Evolutionary conservation across 2,888 invertebrate genomes (phyloP).

Genomic region (Epsilonema sp.): DNA sequence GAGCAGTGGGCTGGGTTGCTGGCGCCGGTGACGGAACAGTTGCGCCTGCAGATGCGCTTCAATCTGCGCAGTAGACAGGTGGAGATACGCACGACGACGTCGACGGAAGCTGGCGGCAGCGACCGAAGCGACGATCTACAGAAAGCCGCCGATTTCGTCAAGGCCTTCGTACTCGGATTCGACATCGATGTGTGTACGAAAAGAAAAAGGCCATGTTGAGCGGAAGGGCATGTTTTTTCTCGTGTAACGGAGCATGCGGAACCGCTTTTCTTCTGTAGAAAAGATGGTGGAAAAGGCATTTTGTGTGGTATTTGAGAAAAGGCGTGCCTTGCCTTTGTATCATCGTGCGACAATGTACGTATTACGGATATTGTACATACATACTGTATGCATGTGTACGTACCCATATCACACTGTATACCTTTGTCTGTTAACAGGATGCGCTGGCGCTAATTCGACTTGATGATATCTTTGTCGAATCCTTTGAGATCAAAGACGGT

Average conservation of each 20-base stretch:
- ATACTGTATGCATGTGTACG: no score
- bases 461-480: slow-evolving; percentile 88
- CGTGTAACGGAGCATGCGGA: no score
- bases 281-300: no score
- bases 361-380: no score
- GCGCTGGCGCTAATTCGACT: slow-evolving; percentile 75
- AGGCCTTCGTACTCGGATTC: slow-evolving; percentile 84
- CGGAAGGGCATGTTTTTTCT: no score
- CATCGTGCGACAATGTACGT: no score
- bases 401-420: no score
- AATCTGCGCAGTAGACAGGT: slow-evolving; percentile 75
- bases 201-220: no score
- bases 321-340: no score
- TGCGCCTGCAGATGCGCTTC: slow-evolving; percentile 41
- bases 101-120: no score
- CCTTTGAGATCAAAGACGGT: slow-evolving; percentile 79
- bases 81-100: slow-evolving; percentile 54
- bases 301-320: no score
- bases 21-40: background rate
- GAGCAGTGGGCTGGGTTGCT: background rate
- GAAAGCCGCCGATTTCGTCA: slow-evolving; percentile 93
- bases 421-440: slow-evolving; percentile 42
- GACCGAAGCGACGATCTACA: slow-evolving; percentile 63
- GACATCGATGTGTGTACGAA: slow-evolving; percentile 68
- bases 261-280: no score